A percentile compares a stretch with the other conserved stretches of the same genome.
Evolutionary conservation across 2,113 vertebrate genomes (phyloP).

Genomic region (Carassius gibelio): DNA sequence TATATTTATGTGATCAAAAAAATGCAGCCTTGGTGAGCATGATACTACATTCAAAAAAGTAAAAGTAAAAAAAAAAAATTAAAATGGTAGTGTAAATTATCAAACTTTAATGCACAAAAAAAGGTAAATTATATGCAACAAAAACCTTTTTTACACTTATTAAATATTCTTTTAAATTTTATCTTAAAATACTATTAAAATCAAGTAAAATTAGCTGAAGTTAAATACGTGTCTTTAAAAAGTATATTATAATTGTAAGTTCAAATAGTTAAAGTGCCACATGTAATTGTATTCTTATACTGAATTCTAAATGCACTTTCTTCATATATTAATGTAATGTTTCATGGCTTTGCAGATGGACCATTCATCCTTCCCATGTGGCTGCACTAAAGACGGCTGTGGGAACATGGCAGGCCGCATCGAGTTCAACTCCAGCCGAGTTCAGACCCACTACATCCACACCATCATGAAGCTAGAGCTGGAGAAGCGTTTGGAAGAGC

Average conservation of each 20-base stretch:
- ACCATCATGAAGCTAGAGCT: constrained; percentile 95
- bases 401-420: constrained; percentile 90
- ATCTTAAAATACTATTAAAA: no score
- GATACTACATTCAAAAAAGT: not conserved
- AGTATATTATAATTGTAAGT: not conserved
- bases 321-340: not conserved
- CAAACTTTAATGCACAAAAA: not conserved
- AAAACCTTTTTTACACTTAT: no score
- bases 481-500: constrained; percentile 82
- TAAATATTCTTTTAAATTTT: no score
- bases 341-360: constrained; percentile 82
- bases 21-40: not conserved
- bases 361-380: constrained; percentile 93
- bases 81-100: not conserved
- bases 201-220: no score
- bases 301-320: not conserved
- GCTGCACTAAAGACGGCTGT: constrained; percentile 91
- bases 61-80: no score
- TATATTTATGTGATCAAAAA: not conserved
- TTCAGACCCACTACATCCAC: constrained; percentile 95
- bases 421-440: constrained; percentile 91
- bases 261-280: not conserved
- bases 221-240: no score
- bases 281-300: not conserved
- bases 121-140: not conserved